Base-by-base conservation (phyloP, 2,797 vertebrate species). In the Pipistrellus nathusii region DNA sequence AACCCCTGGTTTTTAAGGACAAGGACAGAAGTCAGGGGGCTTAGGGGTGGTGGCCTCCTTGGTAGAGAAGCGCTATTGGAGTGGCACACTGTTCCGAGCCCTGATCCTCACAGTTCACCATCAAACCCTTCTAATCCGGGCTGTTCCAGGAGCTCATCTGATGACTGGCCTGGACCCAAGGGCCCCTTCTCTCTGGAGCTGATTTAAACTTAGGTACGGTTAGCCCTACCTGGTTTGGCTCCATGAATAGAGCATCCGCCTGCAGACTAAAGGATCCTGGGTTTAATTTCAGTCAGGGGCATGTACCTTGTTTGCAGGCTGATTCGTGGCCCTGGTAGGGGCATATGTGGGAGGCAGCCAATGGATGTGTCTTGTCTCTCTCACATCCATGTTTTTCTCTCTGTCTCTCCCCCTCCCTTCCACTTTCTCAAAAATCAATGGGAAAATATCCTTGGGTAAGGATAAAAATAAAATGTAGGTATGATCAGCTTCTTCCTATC, bases 41-140 rank as follows among this genome's bases (percentile, higher is more conserved):
- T 71, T 17, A n/a, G 1, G 62, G 27, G 51, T 17, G 51, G 69
- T 48, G 7, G 38, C 62, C 41, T 81, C 55, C 17, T 48, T 0
- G 5, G 23, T 13, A 21, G 55, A 87, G 68, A 69, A 41, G 15
- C 9, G 9, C 15, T 21, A 48, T 2, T 5, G 69, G 38, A 25
- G 14, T 62, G n/a, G n/a, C 9, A 51, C 18, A 2, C 51, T 2
- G 13, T 20, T 11, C n/a, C 0, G 2, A 35, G 35, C 38, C 48
- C 44, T 1, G 0, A 11, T 5, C 41, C 78, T 53, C 53, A 15
- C 3, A 32, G 78, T 6, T 62, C 44, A 21, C 48, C 76, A 64
- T 35, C 25, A 88, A 44, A 20, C 44, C n/a, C 82, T 80, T 38
- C 51, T 32, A 13, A 32, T 7, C 38, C 35, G 17, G 2, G 32